phyloP scores from a whole-genome alignment of 1,140 invertebrate species.

The Drosophila pectinifera region DNA sequence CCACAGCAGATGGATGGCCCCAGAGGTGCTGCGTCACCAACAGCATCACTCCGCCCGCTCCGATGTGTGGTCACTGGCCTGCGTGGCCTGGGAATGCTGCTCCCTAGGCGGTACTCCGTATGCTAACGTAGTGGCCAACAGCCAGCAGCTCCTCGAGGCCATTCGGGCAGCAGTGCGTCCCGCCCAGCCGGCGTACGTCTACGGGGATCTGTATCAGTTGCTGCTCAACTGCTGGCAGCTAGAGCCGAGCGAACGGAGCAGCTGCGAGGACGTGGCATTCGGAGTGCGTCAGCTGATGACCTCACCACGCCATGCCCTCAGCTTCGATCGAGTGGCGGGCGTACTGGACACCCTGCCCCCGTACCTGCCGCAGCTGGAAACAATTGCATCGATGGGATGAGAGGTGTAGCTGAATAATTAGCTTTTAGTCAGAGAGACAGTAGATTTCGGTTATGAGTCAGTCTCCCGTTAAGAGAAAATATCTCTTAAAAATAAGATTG shows the following conservation, averaged over 20 bases:
- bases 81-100: conserved; percentile 93
- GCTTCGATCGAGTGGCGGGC: conserved; percentile 65
- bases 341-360: conserved; percentile 70
- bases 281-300: conserved; percentile 83
- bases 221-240: conserved; percentile 94
- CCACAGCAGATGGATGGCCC: conserved; percentile 91
- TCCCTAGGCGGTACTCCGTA: conserved; percentile 94
- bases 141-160: conserved; percentile 88
- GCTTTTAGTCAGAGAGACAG: conserved; percentile 31
- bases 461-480: conserved; percentile 11
- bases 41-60: conserved; percentile 89
- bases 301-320: conserved; percentile 76
- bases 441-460: conserved; percentile 36
- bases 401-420: conserved; percentile 33
- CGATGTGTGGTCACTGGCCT: conserved; percentile 93
- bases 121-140: conserved; percentile 87
- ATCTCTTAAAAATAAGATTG: conserved; percentile 2
- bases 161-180: conserved; percentile 89
- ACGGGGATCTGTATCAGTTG: conserved; percentile 92
- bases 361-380: conserved; percentile 81
- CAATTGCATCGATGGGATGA: conserved; percentile 22
- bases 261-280: conserved; percentile 87
- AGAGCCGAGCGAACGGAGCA: conserved; percentile 92
- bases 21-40: conserved; percentile 90
- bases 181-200: conserved; percentile 89